These are phyloP conservation scores for Herminia tarsipennalis DNA, from an alignment of 2,888 invertebrate genomes.

Conservation along the genomic window DNA sequence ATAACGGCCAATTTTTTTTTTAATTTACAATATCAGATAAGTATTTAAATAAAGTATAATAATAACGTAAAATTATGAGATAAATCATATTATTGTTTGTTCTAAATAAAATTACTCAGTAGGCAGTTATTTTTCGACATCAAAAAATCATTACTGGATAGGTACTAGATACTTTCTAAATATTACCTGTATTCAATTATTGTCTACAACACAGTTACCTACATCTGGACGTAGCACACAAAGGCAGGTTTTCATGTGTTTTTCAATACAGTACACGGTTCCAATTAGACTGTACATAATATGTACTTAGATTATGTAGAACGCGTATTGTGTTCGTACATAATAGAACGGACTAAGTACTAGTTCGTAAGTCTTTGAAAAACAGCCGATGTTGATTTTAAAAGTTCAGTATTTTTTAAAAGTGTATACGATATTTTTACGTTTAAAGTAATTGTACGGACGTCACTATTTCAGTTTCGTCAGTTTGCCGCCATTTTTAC, in stretches of 20 bases:
- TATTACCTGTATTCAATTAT: conserved; percentile 1
- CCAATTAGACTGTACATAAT: conserved; percentile 37
- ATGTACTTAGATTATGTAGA: conserved; percentile 23
- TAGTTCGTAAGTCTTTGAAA: conserved; percentile 3
- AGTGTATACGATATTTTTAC: no score
- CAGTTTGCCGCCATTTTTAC: no score
- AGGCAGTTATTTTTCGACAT: no score
- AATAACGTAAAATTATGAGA: no score
- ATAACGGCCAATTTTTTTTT: no score
- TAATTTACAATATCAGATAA: no score
- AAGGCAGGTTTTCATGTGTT: conserved; percentile 32
- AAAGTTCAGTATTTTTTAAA: not conserved
- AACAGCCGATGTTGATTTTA: conserved; percentile 4
- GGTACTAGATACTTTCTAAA: not conserved
- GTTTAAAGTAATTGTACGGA: no score
- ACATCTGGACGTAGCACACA: conserved; percentile 18
- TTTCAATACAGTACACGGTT: conserved; percentile 33
- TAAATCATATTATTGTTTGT: no score
- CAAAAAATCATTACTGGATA: no score
- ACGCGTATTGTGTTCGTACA: conserved; percentile 27
- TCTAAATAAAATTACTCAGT: no score
- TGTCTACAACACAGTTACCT: conserved; percentile 7
- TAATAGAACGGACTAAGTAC: conserved; percentile 31
- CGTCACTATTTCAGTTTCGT: not conserved
- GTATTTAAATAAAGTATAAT: no score